These are phyloP conservation scores for Ormyrus labotus DNA, from an alignment of 2,888 invertebrate species.

Conservation along the genomic window DNA sequence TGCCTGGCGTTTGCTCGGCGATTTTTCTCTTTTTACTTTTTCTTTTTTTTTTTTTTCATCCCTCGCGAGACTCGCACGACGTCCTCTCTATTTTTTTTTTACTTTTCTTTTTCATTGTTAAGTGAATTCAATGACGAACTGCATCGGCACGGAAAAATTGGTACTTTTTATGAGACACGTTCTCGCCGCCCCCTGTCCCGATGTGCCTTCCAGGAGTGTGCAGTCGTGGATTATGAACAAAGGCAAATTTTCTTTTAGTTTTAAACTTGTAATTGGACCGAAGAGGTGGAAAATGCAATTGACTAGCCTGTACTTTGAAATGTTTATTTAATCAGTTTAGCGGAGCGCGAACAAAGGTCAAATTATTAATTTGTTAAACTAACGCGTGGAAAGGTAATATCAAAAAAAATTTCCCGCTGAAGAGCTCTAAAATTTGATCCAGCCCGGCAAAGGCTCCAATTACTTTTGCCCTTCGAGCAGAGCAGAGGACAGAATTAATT, in stretches of 20 bases:
- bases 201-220: neutral
- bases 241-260: constrained; percentile 24
- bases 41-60: constrained; percentile 14
- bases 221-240: constrained; percentile 33
- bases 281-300: neutral
- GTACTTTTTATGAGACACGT: constrained; percentile 16
- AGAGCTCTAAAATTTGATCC: too few species aligned
- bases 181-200: neutral
- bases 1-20: neutral
- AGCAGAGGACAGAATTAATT: too few species aligned
- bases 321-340: neutral
- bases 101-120: constrained; percentile 44
- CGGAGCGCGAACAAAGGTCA: too few species aligned
- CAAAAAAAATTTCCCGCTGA: too few species aligned
- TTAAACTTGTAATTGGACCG: constrained; percentile 24
- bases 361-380: too few species aligned
- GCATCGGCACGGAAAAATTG: constrained; percentile 31
- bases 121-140: constrained; percentile 45
- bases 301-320: neutral
- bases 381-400: too few species aligned
- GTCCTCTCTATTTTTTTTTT: constrained; percentile 6
- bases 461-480: too few species aligned
- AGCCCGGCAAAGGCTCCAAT: too few species aligned
- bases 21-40: neutral
- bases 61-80: neutral